phyloP scores from a whole-genome alignment of 1,140 invertebrate genomes.

The Diploscapter pachys region DNA sequence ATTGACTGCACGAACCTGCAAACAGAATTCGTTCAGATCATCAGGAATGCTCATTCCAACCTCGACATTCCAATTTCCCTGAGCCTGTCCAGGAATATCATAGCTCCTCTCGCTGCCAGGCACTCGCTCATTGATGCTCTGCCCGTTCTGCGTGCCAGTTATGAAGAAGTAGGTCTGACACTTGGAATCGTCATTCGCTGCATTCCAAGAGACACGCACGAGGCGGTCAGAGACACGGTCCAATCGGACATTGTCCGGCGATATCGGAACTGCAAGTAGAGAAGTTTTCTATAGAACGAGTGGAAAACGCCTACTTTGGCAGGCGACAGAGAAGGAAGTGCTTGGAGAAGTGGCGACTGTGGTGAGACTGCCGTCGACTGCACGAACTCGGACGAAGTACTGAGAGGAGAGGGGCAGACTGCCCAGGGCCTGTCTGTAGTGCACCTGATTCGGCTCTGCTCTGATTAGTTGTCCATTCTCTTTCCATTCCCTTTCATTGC shows the following conservation, averaged over 20 bases:
- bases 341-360: constrained; percentile 31
- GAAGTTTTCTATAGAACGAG: background rate
- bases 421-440: constrained; percentile 38
- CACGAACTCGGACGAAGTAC: constrained; percentile 41
- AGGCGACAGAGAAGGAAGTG: constrained; percentile 33
- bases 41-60: background rate
- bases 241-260: constrained; percentile 37
- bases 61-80: constrained; percentile 33
- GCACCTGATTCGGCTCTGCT: constrained; percentile 28
- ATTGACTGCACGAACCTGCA: constrained; percentile 32
- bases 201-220: constrained; percentile 30
- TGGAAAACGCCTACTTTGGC: constrained; percentile 31
- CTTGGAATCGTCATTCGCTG: constrained; percentile 30
- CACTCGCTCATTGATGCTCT: constrained; percentile 24
- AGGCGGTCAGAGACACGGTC: constrained; percentile 31
- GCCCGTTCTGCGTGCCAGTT: constrained; percentile 38
- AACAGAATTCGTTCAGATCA: background rate
- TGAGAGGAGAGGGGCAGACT: constrained; percentile 17
- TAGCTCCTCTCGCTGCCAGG: constrained; percentile 32
- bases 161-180: constrained; percentile 40
- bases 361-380: constrained; percentile 26
- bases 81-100: constrained; percentile 26
- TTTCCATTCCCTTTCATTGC: constrained; percentile 30
- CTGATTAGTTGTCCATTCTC: constrained; percentile 13
- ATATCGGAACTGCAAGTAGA: constrained; percentile 33